Evolutionary conservation across 1,140 invertebrate genomes (phyloP), one percentile per base, ranked within the genome.

Genomic region (Drosophila nasuta): DNA sequence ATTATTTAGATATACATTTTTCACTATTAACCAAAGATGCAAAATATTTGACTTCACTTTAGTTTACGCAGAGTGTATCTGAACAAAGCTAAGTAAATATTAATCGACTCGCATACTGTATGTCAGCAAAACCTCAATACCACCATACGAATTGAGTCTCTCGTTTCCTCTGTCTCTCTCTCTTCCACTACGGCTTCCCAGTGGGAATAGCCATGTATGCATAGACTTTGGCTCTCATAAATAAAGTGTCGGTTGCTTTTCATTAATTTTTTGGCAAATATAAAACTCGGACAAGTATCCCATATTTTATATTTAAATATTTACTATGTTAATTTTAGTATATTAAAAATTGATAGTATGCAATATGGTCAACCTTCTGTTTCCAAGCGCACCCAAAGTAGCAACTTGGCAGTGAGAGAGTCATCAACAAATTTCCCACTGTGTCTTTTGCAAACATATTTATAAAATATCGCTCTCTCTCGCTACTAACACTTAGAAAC

Each of bases 61-160:
- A 41, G 51, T 56, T 51, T 33, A 57, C 43, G 25, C 46, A 70
- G 35, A 57, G 43, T 70, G 51, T 70, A 57, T 63, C 51, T 70
- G 58, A 70, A 70, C 41, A 75, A 75, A 60, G 54, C 35, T 48
- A 62, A 45, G 49, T 60, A 60, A 67, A 68, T 56, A 56, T 46
- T 63, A 52, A 67, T 74, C 28, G 28, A 38, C 64, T 45, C 17
- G 56, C 30, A 60, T 58, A 68, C 65, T 54, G 63, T 66, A 30
- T 45, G 63, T 56, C 63, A 66, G 63, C 63, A 51, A 66, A 52
- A 64, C 48, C 52, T 49, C 38, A 67, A 58, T 46, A 58, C 52
- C 41, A 28, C 30, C 17, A 46, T 41, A 57, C 25, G 38, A 33
- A 11, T 8, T 46, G 41, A 67, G 54, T 67, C 64, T 67, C 54